Evolutionary conservation across 1,140 invertebrate species (phyloP).

Genomic region (Glossosoma conforme): DNA sequence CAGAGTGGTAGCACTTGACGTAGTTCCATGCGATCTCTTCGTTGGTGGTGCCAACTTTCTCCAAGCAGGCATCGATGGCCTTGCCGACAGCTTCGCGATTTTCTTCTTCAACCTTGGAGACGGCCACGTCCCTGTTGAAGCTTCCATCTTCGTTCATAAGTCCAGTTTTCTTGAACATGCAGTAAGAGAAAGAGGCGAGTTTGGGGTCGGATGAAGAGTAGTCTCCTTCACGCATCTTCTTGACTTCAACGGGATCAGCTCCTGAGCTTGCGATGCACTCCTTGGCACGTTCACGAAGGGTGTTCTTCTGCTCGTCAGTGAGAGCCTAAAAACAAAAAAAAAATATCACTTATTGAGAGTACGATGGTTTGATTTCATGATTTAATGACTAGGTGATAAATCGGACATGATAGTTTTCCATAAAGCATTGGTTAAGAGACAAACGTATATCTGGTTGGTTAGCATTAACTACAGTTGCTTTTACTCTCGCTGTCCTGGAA

Average conservation of each 20-base stretch:
- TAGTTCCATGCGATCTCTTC: slow-evolving; percentile 12
- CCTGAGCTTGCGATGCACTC: slow-evolving; percentile 8
- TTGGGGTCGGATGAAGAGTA: slow-evolving; percentile 15
- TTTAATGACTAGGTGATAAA: no score
- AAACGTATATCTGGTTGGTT: no score
- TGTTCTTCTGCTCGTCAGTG: slow-evolving; percentile 18
- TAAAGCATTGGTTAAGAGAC: no score
- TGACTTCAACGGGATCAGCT: slow-evolving; percentile 11
- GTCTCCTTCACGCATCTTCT: slow-evolving; percentile 12
- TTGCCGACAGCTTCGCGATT: slow-evolving; percentile 12
- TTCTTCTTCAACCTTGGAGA: slow-evolving; percentile 6
- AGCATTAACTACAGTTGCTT: no score
- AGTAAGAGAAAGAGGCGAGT: slow-evolving; percentile 12
- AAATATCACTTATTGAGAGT: no score
- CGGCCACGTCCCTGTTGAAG: slow-evolving; percentile 18
- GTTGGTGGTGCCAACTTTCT: slow-evolving; percentile 3
- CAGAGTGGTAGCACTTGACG: slow-evolving; percentile 21
- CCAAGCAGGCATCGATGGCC: slow-evolving; percentile 19
- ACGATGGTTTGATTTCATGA: no score
- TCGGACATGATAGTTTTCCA: no score
- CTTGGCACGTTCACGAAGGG: slow-evolving; percentile 4
- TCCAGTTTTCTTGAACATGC: slow-evolving; percentile 17
- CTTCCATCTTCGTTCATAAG: slow-evolving; percentile 12
- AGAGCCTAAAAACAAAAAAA: slow-evolving; percentile 11
- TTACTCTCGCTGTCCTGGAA: no score